Percentiles rank a stretch among this genome's conserved stretches.
Conservation (phyloP, 53 echinoderm and acorn worm species). For the Mesocentrotus franciscanus region DNA sequence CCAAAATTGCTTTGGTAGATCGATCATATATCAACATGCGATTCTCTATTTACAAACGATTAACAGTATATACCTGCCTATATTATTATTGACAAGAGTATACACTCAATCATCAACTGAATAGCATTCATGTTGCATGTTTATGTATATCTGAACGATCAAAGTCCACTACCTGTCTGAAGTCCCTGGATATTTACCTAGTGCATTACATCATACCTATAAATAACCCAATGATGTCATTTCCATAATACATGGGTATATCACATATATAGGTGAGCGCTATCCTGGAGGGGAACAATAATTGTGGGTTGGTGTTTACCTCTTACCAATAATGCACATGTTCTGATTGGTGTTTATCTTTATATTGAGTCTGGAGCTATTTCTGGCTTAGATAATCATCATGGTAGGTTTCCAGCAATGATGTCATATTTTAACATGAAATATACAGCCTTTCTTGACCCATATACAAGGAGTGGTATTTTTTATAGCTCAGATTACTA, state of each 20-base stretch:
- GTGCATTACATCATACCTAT: slow-evolving; percentile 17
- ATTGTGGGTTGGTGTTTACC: neutral
- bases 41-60: neutral
- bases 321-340: neutral
- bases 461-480: neutral
- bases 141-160: neutral
- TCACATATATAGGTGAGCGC: neutral
- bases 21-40: neutral
- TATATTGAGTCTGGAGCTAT: neutral
- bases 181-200: neutral
- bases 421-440: neutral
- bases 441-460: neutral
- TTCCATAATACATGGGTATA: neutral
- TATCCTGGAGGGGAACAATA: neutral
- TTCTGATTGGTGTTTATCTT: slow-evolving; percentile 3
- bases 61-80: neutral
- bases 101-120: neutral
- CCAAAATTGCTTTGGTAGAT: neutral
- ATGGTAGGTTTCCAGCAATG: neutral
- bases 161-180: neutral
- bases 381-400: neutral
- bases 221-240: slow-evolving; percentile 12
- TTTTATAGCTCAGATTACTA: no score
- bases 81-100: neutral
- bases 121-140: neutral